phyloP scores from a whole-genome alignment of 2,113 vertebrate species.

The Callithrix jacchus region DNA sequence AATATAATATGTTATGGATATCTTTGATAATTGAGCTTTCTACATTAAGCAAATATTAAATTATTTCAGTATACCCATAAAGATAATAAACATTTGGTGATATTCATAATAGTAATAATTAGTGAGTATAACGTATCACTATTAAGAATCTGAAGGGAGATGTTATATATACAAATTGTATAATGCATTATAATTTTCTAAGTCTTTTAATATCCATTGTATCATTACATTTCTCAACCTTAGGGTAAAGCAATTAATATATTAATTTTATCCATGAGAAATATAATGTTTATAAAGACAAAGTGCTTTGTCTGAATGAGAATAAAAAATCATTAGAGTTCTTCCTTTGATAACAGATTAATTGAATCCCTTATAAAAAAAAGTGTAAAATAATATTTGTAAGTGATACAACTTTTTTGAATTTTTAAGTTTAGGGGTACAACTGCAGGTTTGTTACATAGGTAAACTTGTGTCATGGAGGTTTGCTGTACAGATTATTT shows the following conservation, averaged over 20 bases:
- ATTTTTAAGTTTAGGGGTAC: not conserved
- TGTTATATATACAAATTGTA: slow-evolving; percentile 41
- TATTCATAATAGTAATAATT: slow-evolving; percentile 12
- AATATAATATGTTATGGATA: not conserved
- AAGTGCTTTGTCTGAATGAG: not conserved
- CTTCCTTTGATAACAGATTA: not conserved
- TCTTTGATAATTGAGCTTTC: not conserved
- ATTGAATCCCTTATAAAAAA: not conserved
- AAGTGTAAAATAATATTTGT: slow-evolving; percentile 13
- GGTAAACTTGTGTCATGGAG: too few species aligned
- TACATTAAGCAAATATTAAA: slow-evolving; percentile 39
- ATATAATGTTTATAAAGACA: slow-evolving; percentile 6
- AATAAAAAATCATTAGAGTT: slow-evolving; percentile 14
- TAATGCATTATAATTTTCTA: slow-evolving; percentile 9
- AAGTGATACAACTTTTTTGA: not conserved
- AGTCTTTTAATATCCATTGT: slow-evolving; percentile 48
- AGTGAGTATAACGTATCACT: slow-evolving; percentile 1
- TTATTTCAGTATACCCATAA: not conserved
- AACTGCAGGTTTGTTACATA: too few species aligned
- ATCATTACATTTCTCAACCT: slow-evolving; percentile 42
- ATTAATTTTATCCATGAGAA: slow-evolving; percentile 36
- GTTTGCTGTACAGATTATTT: not conserved
- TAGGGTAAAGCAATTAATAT: slow-evolving; percentile 52
- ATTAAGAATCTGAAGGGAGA: slow-evolving; percentile 52
- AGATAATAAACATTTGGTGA: slow-evolving; percentile 21